Conservation (phyloP, 1,140 invertebrate species). For the Zaprionus tsacasi region DNA sequence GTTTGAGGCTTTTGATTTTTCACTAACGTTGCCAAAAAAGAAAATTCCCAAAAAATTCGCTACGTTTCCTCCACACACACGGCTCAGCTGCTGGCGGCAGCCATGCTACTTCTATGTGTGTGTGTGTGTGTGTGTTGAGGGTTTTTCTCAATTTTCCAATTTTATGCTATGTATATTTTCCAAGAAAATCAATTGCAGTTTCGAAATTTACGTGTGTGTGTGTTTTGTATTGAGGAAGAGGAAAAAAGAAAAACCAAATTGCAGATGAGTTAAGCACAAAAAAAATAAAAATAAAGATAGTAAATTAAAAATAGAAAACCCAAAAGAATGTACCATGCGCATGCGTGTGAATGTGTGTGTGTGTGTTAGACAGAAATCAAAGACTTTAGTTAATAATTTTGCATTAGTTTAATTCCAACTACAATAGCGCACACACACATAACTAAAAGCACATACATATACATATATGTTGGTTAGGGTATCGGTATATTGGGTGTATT, state of each 20-base stretch:
- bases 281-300: slow-evolving; percentile 55
- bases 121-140: slow-evolving; percentile 6
- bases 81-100: background rate
- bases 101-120: slow-evolving; percentile 4
- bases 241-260: slow-evolving; percentile 43
- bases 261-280: slow-evolving; percentile 76
- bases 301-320: slow-evolving; percentile 52
- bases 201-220: slow-evolving; percentile 6
- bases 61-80: slow-evolving; percentile 9
- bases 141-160: slow-evolving; percentile 2
- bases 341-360: slow-evolving; percentile 66
- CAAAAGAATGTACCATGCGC: slow-evolving; percentile 81
- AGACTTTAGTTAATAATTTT: slow-evolving; percentile 82
- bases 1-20: slow-evolving; percentile 82
- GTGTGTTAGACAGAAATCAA: slow-evolving; percentile 84
- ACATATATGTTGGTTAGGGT: background rate
- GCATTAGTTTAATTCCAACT: slow-evolving; percentile 73
- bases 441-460: slow-evolving; percentile 56
- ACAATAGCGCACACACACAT: slow-evolving; percentile 60
- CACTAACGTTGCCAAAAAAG: slow-evolving; percentile 45
- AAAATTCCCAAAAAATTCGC: slow-evolving; percentile 35
- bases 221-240: slow-evolving; percentile 34
- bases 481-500: background rate
- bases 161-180: background rate
- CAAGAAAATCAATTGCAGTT: background rate